Base-by-base conservation (phyloP, 2,113 vertebrate genomes). In the Rhea pennata region DNA sequence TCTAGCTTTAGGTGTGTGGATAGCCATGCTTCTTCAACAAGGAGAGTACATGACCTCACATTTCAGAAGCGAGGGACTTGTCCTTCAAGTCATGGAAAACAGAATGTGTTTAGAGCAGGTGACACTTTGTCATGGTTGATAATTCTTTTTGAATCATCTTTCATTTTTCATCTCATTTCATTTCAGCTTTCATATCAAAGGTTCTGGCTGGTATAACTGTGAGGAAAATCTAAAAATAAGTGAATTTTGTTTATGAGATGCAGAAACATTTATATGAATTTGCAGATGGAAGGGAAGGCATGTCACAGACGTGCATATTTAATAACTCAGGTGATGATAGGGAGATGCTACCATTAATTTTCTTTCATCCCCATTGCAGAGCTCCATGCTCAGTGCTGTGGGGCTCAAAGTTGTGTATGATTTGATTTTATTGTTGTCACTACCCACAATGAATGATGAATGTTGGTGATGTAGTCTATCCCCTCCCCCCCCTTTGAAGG, bases 181-280 rank as follows among this genome's bases (percentile, higher is more conserved):
- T 81, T 75, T 42, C 0, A 2, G 29, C 80, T 92, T 95, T 74
- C 61, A 15, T 82, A 61, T 75, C 92, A 87, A 88, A 93, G 90
- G 24, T 69, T 21, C 29, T 53, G 48, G 56, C 88, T 94, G 59
- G 59, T 94, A 56, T 65, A 80, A 90, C 73, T 61, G 72, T 2
- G 62, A 84, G 91, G 86, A 53, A 94, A 92, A 59, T 6, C 87
- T 96, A 76, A 95, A 95, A 96, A 94, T 84, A 91, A 76, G 53
- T 39, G 16, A 72, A 46, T 84, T 85, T 29, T 29, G 0, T 33
- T 58, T 64, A 5, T 2, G 50, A 82, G 74, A 50, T 46, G 64
- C 14, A 14, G 92, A 20, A 69, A 46, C 40, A 58, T 69, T 78
- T 71, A 21, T n/a, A 6, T 59, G 79, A 7, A 77, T 62, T 78